Conservation (phyloP, 2,888 invertebrate genomes). For the Phorcus lineatus region DNA sequence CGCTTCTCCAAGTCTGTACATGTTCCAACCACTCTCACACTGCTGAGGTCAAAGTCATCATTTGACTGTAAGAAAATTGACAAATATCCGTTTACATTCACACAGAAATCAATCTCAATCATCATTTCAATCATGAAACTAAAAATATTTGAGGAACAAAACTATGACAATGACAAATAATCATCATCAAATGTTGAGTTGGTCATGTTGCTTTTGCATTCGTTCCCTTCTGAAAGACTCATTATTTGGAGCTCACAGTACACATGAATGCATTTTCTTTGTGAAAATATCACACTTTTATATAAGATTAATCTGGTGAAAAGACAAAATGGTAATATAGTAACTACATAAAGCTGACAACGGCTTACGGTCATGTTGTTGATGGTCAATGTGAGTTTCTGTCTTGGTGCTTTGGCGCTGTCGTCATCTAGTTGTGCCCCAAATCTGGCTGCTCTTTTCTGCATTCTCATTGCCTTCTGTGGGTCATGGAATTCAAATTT, state of each 20-base stretch:
- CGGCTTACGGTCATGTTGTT: slow-evolving; percentile 60
- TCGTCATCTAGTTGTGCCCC: slow-evolving; percentile 62
- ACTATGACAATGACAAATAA: neutral
- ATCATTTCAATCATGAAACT: neutral
- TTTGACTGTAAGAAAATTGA: slow-evolving; percentile 38
- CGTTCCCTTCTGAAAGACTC: slow-evolving; percentile 11
- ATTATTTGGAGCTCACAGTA: slow-evolving; percentile 30
- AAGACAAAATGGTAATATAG: no score
- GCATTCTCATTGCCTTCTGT: slow-evolving; percentile 60
- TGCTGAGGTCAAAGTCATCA: slow-evolving; percentile 84
- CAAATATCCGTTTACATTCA: no score
- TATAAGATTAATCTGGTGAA: no score
- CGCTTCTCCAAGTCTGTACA: slow-evolving; percentile 96
- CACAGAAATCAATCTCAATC: neutral
- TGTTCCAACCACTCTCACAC: slow-evolving; percentile 92
- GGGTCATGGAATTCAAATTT: slow-evolving; percentile 59
- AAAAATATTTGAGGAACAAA: neutral
- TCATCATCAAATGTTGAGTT: neutral
- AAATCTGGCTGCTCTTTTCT: slow-evolving; percentile 92
- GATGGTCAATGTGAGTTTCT: slow-evolving; percentile 61
- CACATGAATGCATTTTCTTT: slow-evolving; percentile 31
- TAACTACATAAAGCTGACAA: no score
- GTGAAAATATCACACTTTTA: neutral
- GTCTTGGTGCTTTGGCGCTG: slow-evolving; percentile 47
- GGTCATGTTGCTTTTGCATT: neutral